Base-by-base conservation (phyloP, 2,113 vertebrate genomes). In the Enhydra lutris region DNA sequence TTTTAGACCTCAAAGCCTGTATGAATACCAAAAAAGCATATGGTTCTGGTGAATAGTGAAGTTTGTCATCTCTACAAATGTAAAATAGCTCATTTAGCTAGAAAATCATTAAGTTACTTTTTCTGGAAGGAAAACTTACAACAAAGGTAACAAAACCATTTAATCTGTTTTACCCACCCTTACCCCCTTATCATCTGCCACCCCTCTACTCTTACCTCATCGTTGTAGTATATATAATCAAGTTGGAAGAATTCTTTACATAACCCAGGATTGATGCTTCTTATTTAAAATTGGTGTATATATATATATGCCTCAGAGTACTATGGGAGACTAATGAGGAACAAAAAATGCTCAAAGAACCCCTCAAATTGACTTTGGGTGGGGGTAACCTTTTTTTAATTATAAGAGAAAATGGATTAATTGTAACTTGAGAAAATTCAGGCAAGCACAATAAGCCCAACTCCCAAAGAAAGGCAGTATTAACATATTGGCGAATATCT, bases 1-100 rank as follows among this genome's bases (percentile, higher is more conserved):
- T 92, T 92, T 97, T 91, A 81, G 61, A 96, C 79, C 86, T 96
- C 73, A 95, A 97, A 89, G 26, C 24, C 59, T 91, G 87, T 82
- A 88, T 73, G 82, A 94, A 67, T 78, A 82, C 73, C 61, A 92
- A 69, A 95, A 96, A 96, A 86, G 45, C 65, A 83, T 78, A 55
- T 78, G 20, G 52, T 93, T 31, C 24, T 82, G 59, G 36, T 93
- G 65, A 91, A 67, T 73, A 71, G 50, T 89, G 79, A 93, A 86
- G 29, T 96, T 67, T 91, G 84, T 89, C 92, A 50, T 89, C 24
- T 78, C 89, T 81, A 52, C 76, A 96, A 93, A 80, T 76, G 71
- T 82, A 39, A 97, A 97, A 76, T 73, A 95, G 24, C 82, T 95
- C 80, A 92, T 94, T 96, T 95, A 93, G 61, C 45, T 91, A 80